Conservation (phyloP, 1,140 invertebrate genomes). For the Zaprionus lachaisei region DNA sequence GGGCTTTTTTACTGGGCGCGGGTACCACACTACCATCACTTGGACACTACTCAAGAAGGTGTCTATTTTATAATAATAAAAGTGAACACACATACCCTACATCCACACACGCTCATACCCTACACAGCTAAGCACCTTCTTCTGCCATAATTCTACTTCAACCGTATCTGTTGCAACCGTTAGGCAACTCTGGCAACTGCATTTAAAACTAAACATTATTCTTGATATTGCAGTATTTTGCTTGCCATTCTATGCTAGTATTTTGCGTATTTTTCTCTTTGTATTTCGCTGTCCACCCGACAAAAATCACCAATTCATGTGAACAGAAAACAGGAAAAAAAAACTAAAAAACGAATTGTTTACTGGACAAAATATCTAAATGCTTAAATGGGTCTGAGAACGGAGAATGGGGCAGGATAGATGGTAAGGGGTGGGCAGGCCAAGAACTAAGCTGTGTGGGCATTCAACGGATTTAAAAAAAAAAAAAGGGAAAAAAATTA, state of each 20-base stretch:
- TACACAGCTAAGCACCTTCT: neutral
- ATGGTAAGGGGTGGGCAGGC: too few species aligned
- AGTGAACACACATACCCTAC: too few species aligned
- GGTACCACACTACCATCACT: too few species aligned
- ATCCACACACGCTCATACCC: neutral
- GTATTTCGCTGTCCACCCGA: slow-evolving; percentile 10
- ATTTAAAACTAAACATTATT: slow-evolving; percentile 49
- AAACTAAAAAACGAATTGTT: slow-evolving; percentile 45
- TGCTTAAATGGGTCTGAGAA: slow-evolving; percentile 28
- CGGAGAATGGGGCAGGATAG: too few species aligned
- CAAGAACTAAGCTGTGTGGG: slow-evolving; percentile 14
- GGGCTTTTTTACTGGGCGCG: too few species aligned
- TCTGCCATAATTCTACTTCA: slow-evolving; percentile 29
- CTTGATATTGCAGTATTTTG: slow-evolving; percentile 28
- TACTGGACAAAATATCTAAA: slow-evolving; percentile 65
- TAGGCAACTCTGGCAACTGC: slow-evolving; percentile 39
- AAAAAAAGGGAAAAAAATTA: neutral
- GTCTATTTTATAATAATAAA: too few species aligned
- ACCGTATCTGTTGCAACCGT: slow-evolving; percentile 37
- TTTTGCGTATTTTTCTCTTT: slow-evolving; percentile 14
- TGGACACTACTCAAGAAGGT: too few species aligned
- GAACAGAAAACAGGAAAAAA: slow-evolving; percentile 20
- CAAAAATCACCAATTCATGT: slow-evolving; percentile 72
- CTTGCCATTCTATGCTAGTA: neutral
- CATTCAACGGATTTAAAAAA: slow-evolving; percentile 59